These are phyloP conservation scores for Diglossa cyanea DNA, from an alignment of 2,797 vertebrate genomes.

Conservation along the genomic window DNA sequence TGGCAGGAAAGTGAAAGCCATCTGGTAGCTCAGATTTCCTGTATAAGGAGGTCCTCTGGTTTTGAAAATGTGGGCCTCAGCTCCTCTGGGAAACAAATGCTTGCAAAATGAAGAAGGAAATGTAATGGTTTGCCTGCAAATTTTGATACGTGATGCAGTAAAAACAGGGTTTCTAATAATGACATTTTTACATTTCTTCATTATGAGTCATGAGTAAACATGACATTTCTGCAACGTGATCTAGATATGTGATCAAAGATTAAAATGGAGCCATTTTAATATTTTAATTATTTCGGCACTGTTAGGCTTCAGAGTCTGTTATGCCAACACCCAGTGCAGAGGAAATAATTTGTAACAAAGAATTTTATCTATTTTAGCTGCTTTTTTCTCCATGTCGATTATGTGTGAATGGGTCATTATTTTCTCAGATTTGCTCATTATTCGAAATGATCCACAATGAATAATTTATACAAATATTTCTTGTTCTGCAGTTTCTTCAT, in stretches of 20 bases:
- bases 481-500: slow-evolving; percentile 42
- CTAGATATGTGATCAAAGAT: slow-evolving; percentile 52
- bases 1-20: slow-evolving; percentile 60
- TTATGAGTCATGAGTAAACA: slow-evolving; percentile 64
- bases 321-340: slow-evolving; percentile 15
- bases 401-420: slow-evolving; percentile 50
- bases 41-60: slow-evolving; percentile 55
- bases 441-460: slow-evolving; percentile 28
- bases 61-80: slow-evolving; percentile 56
- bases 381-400: slow-evolving; percentile 25
- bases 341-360: slow-evolving; percentile 70
- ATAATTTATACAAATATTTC: slow-evolving; percentile 61
- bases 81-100: slow-evolving; percentile 52
- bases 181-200: slow-evolving; percentile 65
- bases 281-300: slow-evolving; percentile 48
- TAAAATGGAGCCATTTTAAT: slow-evolving; percentile 49
- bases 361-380: slow-evolving; percentile 62
- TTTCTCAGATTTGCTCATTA: slow-evolving; percentile 63
- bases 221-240: slow-evolving; percentile 52
- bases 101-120: slow-evolving; percentile 47
- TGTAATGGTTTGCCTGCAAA: slow-evolving; percentile 47
- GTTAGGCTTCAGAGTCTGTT: slow-evolving; percentile 17
- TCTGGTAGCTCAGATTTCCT: slow-evolving; percentile 61
- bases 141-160: slow-evolving; percentile 61
- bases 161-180: slow-evolving; percentile 62